These are phyloP conservation scores for Magallana ariakensis DNA, from an alignment of 1,140 invertebrate species.

Conservation along the genomic window DNA sequence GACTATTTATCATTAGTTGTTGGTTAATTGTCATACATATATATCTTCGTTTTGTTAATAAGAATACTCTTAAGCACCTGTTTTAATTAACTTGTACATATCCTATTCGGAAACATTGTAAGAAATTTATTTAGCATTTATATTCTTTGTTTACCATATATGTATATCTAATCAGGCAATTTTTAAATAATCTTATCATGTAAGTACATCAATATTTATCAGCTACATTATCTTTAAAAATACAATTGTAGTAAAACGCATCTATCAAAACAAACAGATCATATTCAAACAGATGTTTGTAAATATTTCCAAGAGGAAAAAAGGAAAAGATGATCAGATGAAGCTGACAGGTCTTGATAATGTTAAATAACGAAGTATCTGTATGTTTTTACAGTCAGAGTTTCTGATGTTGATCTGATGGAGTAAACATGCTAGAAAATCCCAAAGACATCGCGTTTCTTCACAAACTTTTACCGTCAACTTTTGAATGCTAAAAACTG, in stretches of 20 bases:
- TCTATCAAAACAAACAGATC: constrained; percentile 7
- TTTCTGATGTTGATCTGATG: background rate
- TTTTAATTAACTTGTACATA: background rate
- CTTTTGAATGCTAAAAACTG: background rate
- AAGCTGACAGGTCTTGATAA: constrained; percentile 7
- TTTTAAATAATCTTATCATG: no score
- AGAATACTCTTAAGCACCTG: background rate
- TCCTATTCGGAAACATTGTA: background rate
- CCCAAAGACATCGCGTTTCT: background rate
- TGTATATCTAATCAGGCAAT: no score
- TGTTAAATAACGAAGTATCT: background rate
- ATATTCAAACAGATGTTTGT: constrained; percentile 31
- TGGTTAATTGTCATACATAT: background rate
- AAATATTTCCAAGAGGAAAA: background rate
- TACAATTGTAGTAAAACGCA: background rate
- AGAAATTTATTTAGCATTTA: no score
- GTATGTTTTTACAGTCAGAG: background rate
- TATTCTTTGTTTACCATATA: no score
- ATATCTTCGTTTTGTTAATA: background rate
- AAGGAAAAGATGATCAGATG: background rate
- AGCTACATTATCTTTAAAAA: no score
- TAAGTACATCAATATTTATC: no score
- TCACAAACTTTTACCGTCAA: background rate
- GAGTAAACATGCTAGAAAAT: background rate
- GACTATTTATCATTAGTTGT: no score